These are phyloP conservation scores for Melieria picta DNA, from an alignment of 2,888 invertebrate species.

Conservation along the genomic window DNA sequence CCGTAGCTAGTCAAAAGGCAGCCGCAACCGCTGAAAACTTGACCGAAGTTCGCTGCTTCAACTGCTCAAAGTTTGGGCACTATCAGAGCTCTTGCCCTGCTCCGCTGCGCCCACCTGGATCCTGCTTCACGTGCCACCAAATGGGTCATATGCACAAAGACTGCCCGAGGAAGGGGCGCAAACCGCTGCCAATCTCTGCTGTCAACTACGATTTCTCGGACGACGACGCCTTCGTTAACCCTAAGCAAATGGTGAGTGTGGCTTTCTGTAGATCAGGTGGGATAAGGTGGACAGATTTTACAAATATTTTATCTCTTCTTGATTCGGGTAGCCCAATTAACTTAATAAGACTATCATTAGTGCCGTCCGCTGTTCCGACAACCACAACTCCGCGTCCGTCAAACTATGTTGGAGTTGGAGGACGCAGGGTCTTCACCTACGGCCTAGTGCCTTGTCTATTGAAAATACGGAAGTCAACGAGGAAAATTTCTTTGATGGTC, in stretches of 20 bases:
- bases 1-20: neutral
- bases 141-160: constrained; percentile 13
- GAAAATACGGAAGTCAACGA: neutral
- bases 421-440: neutral
- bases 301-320: constrained; percentile 4
- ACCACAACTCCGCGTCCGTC: neutral
- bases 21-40: neutral
- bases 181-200: no score
- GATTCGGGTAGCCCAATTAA: constrained; percentile 9
- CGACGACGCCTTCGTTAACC: neutral
- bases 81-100: neutral
- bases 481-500: neutral
- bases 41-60: neutral
- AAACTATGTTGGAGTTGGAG: constrained; percentile 3
- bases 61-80: constrained; percentile 21
- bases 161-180: no score
- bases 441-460: neutral
- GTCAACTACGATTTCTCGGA: no score
- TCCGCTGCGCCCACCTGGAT: constrained; percentile 10
- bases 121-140: constrained; percentile 9
- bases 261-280: neutral
- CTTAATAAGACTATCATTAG: neutral
- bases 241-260: constrained; percentile 12
- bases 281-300: neutral
- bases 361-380: neutral